Evolutionary conservation across 2,888 invertebrate genomes (phyloP), one percentile per base, ranked within the genome.

Genomic region (Neoascia interrupta): DNA sequence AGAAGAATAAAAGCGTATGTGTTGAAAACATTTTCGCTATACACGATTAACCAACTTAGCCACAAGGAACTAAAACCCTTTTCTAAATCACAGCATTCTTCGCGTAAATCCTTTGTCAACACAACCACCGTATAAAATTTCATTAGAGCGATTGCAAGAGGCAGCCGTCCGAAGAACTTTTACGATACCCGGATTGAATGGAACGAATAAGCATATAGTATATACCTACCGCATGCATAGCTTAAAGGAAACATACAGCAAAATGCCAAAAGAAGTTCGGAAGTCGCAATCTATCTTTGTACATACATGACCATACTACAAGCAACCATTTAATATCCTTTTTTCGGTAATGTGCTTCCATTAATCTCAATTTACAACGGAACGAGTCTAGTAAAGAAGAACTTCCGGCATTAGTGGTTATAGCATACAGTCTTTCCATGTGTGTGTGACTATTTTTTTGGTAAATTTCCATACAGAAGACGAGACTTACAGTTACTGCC

Each of bases 341-440:
- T 68, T 31, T 63, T 51, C 19, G 45, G 45, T 53, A 53, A 54
- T 54, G 53, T 53, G 45, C 45, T 68, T 39, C 31, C 26, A 41
- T 49, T 74, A 69, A 60, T 69, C 61, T 74, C 37, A 49, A 54
- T 61, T 68, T 74, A 74, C 41, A 61, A 54, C 68, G 54, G 39
- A 34, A 41, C 36, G 31, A 54, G 49, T 64, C 47, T 19, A 56
- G 39, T 39, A 47, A 41, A 43, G 47, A 11, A 41, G n/a, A 69
- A 61, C 41, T 61, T 61, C 61, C 54, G 61, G n/a, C n/a, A n/a
- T n/a, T n/a, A n/a, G n/a, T n/a, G n/a, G n/a, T n/a, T n/a, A n/a
- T n/a, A n/a, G n/a, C n/a, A n/a, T n/a, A n/a, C n/a, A n/a, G n/a
- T n/a, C n/a, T n/a, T n/a, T n/a, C n/a, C n/a, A n/a, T n/a, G n/a